phyloP scores from a whole-genome alignment of 2,113 vertebrate genomes.

The Semnopithecus entellus region DNA sequence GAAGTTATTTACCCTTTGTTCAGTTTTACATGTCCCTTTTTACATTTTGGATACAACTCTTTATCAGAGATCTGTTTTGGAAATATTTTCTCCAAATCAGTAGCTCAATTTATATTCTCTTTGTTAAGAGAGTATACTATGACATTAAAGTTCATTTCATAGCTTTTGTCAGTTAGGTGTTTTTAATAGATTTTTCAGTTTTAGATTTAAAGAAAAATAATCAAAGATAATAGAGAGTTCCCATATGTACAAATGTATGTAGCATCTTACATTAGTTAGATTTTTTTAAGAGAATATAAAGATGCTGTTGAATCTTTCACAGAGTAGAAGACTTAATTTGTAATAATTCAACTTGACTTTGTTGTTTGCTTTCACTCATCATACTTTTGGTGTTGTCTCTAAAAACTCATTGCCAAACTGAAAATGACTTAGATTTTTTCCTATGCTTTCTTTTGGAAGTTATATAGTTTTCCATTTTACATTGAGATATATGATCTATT shows the following conservation, averaged over 20 bases:
- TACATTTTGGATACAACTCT: not conserved
- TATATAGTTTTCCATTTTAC: not conserved
- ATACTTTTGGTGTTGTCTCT: not conserved
- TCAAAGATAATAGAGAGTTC: no score
- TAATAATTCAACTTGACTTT: not conserved
- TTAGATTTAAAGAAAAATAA: no score
- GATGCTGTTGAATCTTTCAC: not conserved
- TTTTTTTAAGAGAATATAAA: no score
- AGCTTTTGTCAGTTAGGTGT: no score
- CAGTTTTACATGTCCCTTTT: not conserved
- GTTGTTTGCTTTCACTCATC: not conserved
- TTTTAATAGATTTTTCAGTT: no score
- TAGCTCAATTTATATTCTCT: not conserved
- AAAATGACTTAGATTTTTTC: not conserved
- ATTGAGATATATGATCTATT: not conserved
- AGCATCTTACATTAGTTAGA: no score
- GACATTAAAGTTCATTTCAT: no score
- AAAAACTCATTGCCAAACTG: not conserved
- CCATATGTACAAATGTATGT: no score
- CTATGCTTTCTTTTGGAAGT: not conserved
- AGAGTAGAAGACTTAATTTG: not conserved
- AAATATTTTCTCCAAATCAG: not conserved
- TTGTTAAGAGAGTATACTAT: no score
- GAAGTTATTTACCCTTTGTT: not conserved
- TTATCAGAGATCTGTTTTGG: not conserved